Evolutionary conservation across 1,140 invertebrate genomes (phyloP).

Genomic region (Bathynomus jamesi): DNA sequence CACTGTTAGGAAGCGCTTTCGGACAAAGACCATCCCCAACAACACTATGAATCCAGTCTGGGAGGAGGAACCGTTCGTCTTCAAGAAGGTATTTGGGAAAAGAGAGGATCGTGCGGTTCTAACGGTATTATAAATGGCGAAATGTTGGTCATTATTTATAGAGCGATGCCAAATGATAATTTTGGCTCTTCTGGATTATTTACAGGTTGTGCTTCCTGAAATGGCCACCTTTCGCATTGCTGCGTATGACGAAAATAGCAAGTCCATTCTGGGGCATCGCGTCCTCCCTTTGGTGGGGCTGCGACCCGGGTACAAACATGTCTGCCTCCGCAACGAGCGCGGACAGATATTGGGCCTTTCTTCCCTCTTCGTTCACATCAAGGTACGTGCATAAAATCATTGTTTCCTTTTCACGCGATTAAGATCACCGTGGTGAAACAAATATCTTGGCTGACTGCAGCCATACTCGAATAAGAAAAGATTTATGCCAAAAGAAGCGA

Average conservation of each 20-base stretch:
- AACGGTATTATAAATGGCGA: no score
- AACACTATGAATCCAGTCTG: conserved; percentile 96
- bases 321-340: conserved; percentile 79
- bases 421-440: no score
- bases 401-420: no score
- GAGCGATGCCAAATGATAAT: neutral
- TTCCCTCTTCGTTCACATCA: conserved; percentile 81
- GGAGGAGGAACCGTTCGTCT: conserved; percentile 94
- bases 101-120: no score
- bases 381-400: no score
- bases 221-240: conserved; percentile 89
- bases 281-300: conserved; percentile 92
- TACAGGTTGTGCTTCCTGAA: conserved; percentile 89
- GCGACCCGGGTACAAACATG: conserved; percentile 86
- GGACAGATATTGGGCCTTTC: conserved; percentile 84
- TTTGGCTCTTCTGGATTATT: neutral
- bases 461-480: no score
- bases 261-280: conserved; percentile 85
- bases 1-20: conserved; percentile 92
- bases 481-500: no score
- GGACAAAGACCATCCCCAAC: conserved; percentile 83
- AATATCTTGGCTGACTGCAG: no score
- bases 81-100: conserved; percentile 95
- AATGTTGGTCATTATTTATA: neutral
- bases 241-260: conserved; percentile 90